These are phyloP conservation scores for Torymus texanus DNA, from an alignment of 2,888 invertebrate genomes.

Conservation along the genomic window DNA sequence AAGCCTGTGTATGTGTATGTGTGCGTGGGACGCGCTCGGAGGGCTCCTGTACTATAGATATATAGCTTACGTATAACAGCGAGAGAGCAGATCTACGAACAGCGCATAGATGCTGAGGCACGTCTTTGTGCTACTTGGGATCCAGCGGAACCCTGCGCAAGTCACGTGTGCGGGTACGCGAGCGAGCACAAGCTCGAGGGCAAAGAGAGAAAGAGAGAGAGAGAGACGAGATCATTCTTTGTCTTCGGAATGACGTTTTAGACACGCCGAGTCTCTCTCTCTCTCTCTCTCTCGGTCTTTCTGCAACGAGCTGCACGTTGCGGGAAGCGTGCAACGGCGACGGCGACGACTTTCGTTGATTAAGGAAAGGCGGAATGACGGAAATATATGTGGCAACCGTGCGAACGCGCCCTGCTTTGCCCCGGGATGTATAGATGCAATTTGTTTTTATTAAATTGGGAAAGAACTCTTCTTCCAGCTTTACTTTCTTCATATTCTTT, in stretches of 20 bases:
- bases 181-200: background rate
- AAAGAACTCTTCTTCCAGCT: no score
- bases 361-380: conserved; percentile 2
- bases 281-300: background rate
- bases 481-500: no score
- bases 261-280: conserved; percentile 6
- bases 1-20: no score
- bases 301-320: background rate
- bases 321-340: background rate
- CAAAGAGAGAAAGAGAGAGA: background rate
- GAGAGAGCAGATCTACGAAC: conserved; percentile 2
- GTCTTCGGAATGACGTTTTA: conserved; percentile 42
- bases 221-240: conserved; percentile 47
- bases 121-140: conserved; percentile 45
- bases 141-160: conserved; percentile 14
- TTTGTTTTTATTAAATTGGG: no score
- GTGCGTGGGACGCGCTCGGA: no score
- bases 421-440: no score
- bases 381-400: conserved; percentile 7
- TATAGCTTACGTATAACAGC: background rate
- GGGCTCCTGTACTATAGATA: background rate
- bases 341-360: conserved; percentile 37
- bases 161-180: conserved; percentile 31
- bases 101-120: conserved; percentile 41
- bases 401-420: no score